phyloP scores from a whole-genome alignment of 2,888 invertebrate species.

The Melinopterus prodromus region DNA sequence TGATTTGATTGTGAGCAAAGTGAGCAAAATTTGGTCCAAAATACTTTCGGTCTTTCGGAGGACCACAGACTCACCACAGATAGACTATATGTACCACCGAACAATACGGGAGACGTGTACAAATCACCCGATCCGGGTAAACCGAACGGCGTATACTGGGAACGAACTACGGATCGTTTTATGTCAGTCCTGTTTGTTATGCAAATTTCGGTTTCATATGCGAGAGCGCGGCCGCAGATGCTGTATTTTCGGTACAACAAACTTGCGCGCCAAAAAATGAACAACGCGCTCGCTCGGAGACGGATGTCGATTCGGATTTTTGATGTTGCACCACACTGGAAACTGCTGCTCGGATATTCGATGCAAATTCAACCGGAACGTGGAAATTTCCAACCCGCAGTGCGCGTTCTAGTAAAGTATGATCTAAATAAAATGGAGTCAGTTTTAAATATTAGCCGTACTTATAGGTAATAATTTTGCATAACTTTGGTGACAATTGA shows the following conservation, averaged over 20 bases:
- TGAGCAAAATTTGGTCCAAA: too few relatives aligned
- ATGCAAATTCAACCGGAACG: background rate
- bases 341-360: background rate
- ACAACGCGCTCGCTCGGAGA: background rate
- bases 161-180: constrained; percentile 18
- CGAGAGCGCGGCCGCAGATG: constrained; percentile 19
- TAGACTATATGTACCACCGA: background rate
- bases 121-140: constrained; percentile 6
- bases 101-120: constrained; percentile 14
- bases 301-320: background rate
- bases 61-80: too few relatives aligned
- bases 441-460: too few relatives aligned
- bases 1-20: too few relatives aligned
- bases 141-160: background rate
- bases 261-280: constrained; percentile 4
- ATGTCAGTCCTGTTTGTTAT: constrained; percentile 24
- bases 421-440: too few relatives aligned
- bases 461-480: too few relatives aligned
- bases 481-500: too few relatives aligned
- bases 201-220: constrained; percentile 22
- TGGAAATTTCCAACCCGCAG: background rate
- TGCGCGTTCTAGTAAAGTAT: background rate
- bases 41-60: too few relatives aligned
- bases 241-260: constrained; percentile 17
- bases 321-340: background rate